These are phyloP conservation scores for Drosophila fungiperda DNA, from an alignment of 2,888 invertebrate genomes.

Conservation along the genomic window DNA sequence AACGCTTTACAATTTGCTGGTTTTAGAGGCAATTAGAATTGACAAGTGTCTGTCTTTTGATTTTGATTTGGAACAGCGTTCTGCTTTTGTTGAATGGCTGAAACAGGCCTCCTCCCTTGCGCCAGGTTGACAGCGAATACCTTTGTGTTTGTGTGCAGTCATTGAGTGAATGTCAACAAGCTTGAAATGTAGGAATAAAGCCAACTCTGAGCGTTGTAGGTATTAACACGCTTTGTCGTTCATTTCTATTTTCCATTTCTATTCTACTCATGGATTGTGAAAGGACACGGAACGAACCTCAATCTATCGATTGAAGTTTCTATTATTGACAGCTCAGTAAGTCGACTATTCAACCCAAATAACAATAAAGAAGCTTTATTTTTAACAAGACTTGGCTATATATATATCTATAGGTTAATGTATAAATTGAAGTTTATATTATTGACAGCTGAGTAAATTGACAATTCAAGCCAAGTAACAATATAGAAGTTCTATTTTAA, in stretches of 20 bases:
- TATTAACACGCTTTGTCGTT: conserved; percentile 36
- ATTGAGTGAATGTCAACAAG: conserved; percentile 52
- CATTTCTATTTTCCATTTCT: conserved; percentile 29
- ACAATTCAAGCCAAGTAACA: neutral
- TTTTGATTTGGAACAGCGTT: conserved; percentile 46
- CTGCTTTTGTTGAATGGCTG: conserved; percentile 49
- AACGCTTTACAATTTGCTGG: conserved; percentile 60
- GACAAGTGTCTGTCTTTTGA: conserved; percentile 71
- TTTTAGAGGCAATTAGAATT: conserved; percentile 75
- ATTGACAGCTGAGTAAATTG: conserved; percentile 11
- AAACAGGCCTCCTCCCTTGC: neutral
- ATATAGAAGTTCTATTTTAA: neutral
- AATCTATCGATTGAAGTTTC: conserved; percentile 32
- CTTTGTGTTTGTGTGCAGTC: conserved; percentile 10
- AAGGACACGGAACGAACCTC: conserved; percentile 15
- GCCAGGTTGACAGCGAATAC: conserved; percentile 28
- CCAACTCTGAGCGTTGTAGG: conserved; percentile 4
- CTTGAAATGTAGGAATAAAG: conserved; percentile 8
- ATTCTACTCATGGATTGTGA: conserved; percentile 32
- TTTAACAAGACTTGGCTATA: neutral
- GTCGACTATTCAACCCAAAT: neutral
- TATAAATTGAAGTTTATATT: conserved; percentile 31
- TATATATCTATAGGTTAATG: neutral
- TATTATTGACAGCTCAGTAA: conserved; percentile 18
- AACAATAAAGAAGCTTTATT: neutral